Base-by-base conservation (phyloP, 2,113 vertebrate species). In the Misgurnus mizolepis region DNA sequence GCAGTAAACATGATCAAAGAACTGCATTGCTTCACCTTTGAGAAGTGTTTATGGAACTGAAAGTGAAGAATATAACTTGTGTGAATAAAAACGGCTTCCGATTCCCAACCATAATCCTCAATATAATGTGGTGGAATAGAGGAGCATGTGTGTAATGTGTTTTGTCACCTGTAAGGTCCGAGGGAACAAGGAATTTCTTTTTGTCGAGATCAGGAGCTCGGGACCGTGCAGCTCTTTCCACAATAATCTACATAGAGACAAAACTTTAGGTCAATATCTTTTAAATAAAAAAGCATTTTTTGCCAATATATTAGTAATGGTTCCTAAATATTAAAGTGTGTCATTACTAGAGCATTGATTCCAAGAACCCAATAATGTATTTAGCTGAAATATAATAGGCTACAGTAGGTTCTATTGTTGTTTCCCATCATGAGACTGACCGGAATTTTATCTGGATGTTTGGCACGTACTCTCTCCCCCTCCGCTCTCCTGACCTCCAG, bases 101-200 rank as follows among this genome's bases (percentile, higher is more conserved):
- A 34, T 34, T 34, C 27, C 27, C 27, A 34, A 34, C 5, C 43
- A 4, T 45, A 45, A 53, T 53, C 11, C 10, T 12, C 11, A 12
- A 53, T 53, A 11, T 58, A 58, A 6, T 18, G 5, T n/a, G 6
- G 4, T 18, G 55, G 6, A 58, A 58, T 53, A 58, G 4, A 18
- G 22, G 17, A 67, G 14, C 12, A 22, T 45, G 12, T 11, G 18
- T n/a, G 15, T 40, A 60, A 69, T 55, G 34, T 27, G 17, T 55
- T 47, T 18, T 50, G 34, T 93, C 89, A 98, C 97, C 97, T 85
- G 97, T 99, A 87, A 99, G 94, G 87, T 99, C 97, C 39, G 97
- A 97, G 85, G 96, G 97, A 83, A 99, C 97, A 0, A 98, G 91
- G 65, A 98, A 98, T 93, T 99, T 99, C 92, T 98, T 96, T 90